Percentiles rank a stretch among this genome's conserved stretches.
Conservation (phyloP, 2,113 vertebrate species). For the Mus spicilegus region DNA sequence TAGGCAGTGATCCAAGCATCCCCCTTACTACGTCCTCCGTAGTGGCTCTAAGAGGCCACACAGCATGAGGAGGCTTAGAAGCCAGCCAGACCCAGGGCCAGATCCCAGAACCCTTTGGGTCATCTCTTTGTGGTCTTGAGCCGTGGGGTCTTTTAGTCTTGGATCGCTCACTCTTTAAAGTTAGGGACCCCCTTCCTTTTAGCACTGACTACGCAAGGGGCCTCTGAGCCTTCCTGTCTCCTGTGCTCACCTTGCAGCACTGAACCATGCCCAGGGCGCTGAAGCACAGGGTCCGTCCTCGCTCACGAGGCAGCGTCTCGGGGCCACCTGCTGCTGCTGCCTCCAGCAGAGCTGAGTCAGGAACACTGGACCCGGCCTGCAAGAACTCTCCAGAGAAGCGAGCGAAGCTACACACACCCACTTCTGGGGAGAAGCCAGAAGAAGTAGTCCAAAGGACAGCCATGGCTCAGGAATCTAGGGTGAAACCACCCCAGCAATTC, state of each 20-base stretch:
- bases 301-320: background rate
- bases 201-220: background rate
- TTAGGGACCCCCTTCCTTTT: background rate
- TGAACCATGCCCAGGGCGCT: conserved; percentile 85
- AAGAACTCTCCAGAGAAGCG: conserved; percentile 84
- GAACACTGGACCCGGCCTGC: conserved; percentile 55
- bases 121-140: background rate
- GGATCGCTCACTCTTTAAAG: background rate
- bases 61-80: background rate
- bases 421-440: conserved; percentile 78
- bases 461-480: background rate
- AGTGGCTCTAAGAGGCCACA: background rate
- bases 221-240: background rate
- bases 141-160: background rate
- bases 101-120: background rate
- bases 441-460: background rate
- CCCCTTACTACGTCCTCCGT: background rate
- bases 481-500: background rate
- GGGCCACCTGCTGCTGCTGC: background rate
- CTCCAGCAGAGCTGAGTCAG: background rate
- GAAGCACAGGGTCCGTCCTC: conserved; percentile 63
- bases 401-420: conserved; percentile 89
- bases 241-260: conserved; percentile 86
- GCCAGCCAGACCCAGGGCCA: background rate
- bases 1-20: background rate